Conservation (phyloP, 1,140 invertebrate genomes). For the Acyrthosiphon pisum region DNA sequence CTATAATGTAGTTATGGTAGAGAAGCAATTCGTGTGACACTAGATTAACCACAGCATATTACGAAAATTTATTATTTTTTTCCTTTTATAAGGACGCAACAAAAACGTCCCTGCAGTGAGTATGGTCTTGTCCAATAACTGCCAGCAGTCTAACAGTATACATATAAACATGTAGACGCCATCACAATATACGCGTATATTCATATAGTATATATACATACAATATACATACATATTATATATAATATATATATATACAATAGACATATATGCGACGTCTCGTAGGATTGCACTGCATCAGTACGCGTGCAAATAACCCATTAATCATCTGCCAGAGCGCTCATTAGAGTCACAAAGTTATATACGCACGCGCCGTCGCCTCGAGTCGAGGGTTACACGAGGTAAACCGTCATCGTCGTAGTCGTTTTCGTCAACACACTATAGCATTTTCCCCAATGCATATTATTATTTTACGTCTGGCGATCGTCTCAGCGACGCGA, state of each 20-base stretch:
- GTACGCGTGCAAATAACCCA: neutral
- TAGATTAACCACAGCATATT: neutral
- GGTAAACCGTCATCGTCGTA: constrained; percentile 18
- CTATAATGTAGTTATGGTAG: neutral
- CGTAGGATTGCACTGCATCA: neutral
- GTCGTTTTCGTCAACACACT: neutral
- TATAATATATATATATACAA: neutral
- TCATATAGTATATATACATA: no score
- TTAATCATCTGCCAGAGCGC: constrained; percentile 37
- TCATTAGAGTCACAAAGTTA: constrained; percentile 50
- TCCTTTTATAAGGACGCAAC: neutral
- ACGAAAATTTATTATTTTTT: neutral
- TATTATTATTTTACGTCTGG: neutral
- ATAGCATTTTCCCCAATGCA: neutral
- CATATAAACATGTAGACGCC: neutral
- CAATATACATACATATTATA: neutral
- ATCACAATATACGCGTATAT: neutral
- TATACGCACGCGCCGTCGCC: neutral
- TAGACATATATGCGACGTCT: neutral
- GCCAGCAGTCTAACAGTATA: neutral
- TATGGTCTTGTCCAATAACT: constrained; percentile 14
- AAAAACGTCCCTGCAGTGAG: neutral
- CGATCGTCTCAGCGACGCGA: neutral
- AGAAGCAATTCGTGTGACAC: neutral
- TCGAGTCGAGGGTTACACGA: neutral